Evolutionary conservation across 1,140 invertebrate genomes (phyloP), one percentile per base, ranked within the genome.

Genomic region (Bombus breviceps): DNA sequence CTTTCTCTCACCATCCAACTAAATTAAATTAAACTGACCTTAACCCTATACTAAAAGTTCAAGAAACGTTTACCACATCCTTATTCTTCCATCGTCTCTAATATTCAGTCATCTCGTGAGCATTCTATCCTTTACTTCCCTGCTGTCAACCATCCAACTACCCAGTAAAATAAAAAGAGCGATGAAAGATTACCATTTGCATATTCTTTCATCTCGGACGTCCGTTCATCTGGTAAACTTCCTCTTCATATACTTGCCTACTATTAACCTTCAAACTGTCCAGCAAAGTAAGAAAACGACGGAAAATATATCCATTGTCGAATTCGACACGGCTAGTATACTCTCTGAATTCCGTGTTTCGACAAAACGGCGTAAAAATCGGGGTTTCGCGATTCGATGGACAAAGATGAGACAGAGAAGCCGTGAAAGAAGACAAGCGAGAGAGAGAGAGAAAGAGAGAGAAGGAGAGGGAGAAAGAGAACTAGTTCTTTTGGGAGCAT

Each of bases 401-500:
- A 57, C 15, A 47, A 57, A 37, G 10, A 73, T 2, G 9, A 53
- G 28, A 72, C n/a, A n/a, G 78, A 62, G 64, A 83, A 34, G 34
- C 25, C 10, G 28, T 28, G 28, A 37, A 8, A 66, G 66, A 73
- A 18, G 25, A 39, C n/a, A 62, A 72, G 15, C 62, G 82, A 83
- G 37, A 62, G 53, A 73, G 62, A 12, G 59, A 73, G 22, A 32
- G 25, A 69, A 18, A 69, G 71, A 34, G 34, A 34, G 34, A 86
- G 53, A 81, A 66, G 28, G 34, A 57, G 75, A 81, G 41, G 39
- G 37, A 13, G 1, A n/a, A 13, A 18, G 15, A 15, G 5, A 66
- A 13, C 15, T 12, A 32, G 28, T 84, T 91, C 90, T 88, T 93
- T 89, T 88, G 76, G 73, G 89, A 84, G 89, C 86, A 91, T 91